Percentiles rank a stretch among this genome's conserved stretches.
phyloP scores from a whole-genome alignment of 2,113 vertebrate species.

The Zosterops borbonicus region DNA sequence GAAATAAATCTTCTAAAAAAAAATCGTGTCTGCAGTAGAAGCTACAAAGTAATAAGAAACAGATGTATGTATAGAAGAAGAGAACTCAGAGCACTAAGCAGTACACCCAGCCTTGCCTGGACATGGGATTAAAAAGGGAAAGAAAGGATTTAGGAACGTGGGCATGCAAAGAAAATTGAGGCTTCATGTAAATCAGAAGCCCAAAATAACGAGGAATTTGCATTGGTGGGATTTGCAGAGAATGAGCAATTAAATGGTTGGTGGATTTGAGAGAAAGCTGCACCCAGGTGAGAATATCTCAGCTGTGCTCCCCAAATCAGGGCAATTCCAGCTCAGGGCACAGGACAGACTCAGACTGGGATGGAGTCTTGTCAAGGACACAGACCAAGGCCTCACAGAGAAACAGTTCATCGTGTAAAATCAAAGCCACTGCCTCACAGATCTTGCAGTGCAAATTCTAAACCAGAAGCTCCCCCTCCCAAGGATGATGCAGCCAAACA shows the following conservation, averaged over 20 bases:
- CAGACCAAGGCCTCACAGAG: fast-evolving
- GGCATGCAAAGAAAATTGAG: neutral
- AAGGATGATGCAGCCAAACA: neutral
- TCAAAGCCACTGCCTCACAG: neutral
- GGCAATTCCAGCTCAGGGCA: neutral
- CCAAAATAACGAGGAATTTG: neutral
- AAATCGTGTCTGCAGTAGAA: neutral
- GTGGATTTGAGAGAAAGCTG: neutral
- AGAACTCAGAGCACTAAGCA: neutral
- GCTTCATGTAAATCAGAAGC: neutral
- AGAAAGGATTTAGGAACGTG: neutral
- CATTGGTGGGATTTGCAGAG: neutral
- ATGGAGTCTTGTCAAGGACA: neutral
- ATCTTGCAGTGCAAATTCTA: neutral
- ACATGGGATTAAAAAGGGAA: slow-evolving; percentile 9
- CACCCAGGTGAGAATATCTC: neutral
- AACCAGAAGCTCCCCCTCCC: neutral
- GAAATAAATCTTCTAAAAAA: neutral
- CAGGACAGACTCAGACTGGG: neutral
- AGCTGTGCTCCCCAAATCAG: neutral
- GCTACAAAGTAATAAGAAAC: neutral
- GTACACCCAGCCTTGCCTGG: neutral
- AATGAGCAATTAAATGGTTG: neutral
- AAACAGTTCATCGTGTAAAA: neutral
- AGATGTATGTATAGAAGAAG: neutral